These are phyloP conservation scores for Dromas ardeola DNA, from an alignment of 2,113 vertebrate species.

Conservation along the genomic window DNA sequence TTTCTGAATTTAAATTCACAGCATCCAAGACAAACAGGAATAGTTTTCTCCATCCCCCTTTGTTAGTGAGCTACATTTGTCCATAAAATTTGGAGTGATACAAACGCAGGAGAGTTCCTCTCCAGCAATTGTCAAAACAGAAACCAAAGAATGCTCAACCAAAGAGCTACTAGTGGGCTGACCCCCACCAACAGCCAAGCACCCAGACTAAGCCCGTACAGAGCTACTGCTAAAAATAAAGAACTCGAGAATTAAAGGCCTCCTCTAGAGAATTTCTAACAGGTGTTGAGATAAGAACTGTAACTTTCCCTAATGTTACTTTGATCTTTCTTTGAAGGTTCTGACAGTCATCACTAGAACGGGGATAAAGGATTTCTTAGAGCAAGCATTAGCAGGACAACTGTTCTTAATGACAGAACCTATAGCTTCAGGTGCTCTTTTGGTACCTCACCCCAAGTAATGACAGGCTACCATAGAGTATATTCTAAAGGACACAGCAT, in stretches of 20 bases:
- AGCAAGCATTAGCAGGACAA: not conserved
- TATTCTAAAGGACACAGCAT: not conserved
- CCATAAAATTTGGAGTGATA: not conserved
- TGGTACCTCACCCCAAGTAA: not conserved
- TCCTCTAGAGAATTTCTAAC: not conserved
- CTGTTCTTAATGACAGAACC: not conserved
- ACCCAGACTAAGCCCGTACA: not conserved
- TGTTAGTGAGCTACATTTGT: not conserved
- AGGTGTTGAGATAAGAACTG: not conserved
- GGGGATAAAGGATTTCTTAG: not conserved
- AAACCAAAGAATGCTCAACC: not conserved
- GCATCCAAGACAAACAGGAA: not conserved
- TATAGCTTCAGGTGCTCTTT: not conserved
- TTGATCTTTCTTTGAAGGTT: not conserved
- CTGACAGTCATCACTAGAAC: accelerated
- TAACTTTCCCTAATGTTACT: not conserved
- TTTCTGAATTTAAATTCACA: not conserved
- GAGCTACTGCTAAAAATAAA: not conserved
- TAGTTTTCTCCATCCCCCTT: not conserved
- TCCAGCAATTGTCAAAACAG: not conserved
- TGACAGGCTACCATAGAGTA: not conserved
- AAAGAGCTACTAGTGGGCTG: not conserved
- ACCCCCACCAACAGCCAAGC: not conserved
- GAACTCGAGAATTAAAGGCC: not conserved
- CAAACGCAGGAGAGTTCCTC: not conserved